Conservation (phyloP, 2,888 invertebrate species). For the Omphaloscelis lunosa region DNA sequence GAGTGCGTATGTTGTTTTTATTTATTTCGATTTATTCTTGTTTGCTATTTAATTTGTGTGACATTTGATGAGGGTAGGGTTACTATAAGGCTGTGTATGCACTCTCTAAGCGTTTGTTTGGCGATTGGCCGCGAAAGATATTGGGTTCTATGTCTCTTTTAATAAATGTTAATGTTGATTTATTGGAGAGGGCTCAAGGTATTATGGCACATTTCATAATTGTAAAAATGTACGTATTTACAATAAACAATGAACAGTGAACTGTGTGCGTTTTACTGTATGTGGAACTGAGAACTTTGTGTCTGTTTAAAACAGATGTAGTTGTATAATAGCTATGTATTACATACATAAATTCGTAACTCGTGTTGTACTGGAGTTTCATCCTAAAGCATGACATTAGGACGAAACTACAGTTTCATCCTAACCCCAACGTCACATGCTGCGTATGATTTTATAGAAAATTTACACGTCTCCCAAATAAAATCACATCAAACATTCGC, state of each 20-base stretch:
- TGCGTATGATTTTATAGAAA: background rate
- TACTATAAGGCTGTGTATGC: slow-evolving; percentile 21
- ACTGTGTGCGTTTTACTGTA: background rate
- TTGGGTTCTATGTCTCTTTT: slow-evolving; percentile 30
- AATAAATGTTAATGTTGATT: slow-evolving; percentile 36
- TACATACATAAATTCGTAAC: background rate
- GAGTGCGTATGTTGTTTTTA: slow-evolving; percentile 56
- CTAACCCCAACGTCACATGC: background rate
- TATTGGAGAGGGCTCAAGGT: slow-evolving; percentile 13
- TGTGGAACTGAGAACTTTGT: too few species aligned
- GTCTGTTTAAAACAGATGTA: background rate
- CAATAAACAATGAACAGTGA: background rate
- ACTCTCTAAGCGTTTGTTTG: slow-evolving; percentile 18
- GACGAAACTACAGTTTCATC: too few species aligned
- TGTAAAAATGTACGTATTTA: slow-evolving; percentile 5
- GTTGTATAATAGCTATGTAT: background rate
- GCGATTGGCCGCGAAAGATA: slow-evolving; percentile 23
- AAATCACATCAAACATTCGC: slow-evolving; percentile 30
- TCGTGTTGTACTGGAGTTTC: too few species aligned
- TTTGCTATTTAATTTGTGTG: slow-evolving; percentile 59
- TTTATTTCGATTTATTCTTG: slow-evolving; percentile 64
- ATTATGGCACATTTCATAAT: background rate
- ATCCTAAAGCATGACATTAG: too few species aligned
- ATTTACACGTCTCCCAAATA: slow-evolving; percentile 2
- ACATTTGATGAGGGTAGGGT: slow-evolving; percentile 63